A percentile compares a stretch with the other conserved stretches of the same genome.
Evolutionary conservation across 2,888 invertebrate genomes (phyloP).

Genomic region (Drosophila sordidapex): DNA sequence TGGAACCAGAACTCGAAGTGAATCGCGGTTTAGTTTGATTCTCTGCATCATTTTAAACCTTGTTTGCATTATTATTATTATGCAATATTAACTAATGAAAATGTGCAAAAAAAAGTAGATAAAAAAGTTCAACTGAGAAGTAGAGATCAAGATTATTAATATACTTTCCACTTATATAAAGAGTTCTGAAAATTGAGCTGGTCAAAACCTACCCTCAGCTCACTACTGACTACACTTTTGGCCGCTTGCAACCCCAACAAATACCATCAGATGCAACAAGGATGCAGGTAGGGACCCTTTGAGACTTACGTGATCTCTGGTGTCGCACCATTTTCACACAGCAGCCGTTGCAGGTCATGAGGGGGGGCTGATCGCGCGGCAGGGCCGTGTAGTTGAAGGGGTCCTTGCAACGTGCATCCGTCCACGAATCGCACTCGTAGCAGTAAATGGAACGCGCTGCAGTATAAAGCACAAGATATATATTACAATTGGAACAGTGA

Average conservation of each 20-base stretch:
- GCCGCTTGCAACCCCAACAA: not conserved
- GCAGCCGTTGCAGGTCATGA: slow-evolving; percentile 96
- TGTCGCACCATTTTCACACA: slow-evolving; percentile 98
- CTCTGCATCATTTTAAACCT: not conserved
- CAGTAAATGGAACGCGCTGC: slow-evolving; percentile 95
- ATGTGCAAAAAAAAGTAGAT: no score
- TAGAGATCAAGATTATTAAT: not conserved
- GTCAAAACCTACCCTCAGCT: not conserved
- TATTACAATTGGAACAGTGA: slow-evolving; percentile 22
- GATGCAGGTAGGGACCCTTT: not conserved
- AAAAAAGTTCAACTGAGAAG: no score
- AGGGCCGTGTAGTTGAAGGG: slow-evolving; percentile 96
- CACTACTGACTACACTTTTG: not conserved
- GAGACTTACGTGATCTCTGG: slow-evolving; percentile 93
- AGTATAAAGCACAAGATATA: slow-evolving; percentile 45
- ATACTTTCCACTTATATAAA: not conserved
- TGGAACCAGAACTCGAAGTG: not conserved
- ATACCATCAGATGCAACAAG: not conserved
- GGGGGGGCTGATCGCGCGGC: slow-evolving; percentile 93
- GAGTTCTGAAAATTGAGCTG: not conserved
- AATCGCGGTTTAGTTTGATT: not conserved
- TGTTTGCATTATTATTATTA: no score
- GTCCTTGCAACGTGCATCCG: slow-evolving; percentile 94
- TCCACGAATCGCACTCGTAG: slow-evolving; percentile 97
- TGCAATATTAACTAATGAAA: no score